Conservation (phyloP, 2,797 vertebrate species). For the Pseudocheirus occidentalis region DNA sequence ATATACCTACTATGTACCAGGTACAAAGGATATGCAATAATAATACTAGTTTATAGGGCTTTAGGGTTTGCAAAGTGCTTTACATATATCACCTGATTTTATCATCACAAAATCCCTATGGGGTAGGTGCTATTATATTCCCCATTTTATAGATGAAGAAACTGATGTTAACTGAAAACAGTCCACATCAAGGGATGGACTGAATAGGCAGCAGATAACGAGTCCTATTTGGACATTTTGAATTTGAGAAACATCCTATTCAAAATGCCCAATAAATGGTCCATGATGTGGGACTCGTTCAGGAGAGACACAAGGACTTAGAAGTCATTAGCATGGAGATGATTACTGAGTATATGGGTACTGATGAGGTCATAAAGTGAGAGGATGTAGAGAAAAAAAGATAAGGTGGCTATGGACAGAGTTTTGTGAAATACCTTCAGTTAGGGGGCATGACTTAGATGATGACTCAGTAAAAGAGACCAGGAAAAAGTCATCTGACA, state of each 20-base stretch:
- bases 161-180: neutral
- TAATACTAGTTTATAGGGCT: neutral
- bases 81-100: neutral
- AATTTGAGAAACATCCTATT: neutral
- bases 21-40: neutral
- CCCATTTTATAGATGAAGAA: neutral
- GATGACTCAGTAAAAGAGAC: neutral
- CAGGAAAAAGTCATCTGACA: neutral
- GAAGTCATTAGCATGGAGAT: neutral
- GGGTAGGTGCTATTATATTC: neutral
- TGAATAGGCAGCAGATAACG: neutral
- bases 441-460: neutral
- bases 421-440: neutral
- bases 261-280: neutral
- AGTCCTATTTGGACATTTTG: neutral
- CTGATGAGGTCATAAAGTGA: neutral
- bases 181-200: neutral
- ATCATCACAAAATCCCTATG: neutral
- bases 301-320: neutral
- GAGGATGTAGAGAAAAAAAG: neutral
- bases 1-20: no score
- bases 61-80: neutral
- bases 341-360: neutral
- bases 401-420: neutral
- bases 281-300: neutral